Conservation (phyloP, 2,113 vertebrate species). For the Cryptotis parvus region DNA sequence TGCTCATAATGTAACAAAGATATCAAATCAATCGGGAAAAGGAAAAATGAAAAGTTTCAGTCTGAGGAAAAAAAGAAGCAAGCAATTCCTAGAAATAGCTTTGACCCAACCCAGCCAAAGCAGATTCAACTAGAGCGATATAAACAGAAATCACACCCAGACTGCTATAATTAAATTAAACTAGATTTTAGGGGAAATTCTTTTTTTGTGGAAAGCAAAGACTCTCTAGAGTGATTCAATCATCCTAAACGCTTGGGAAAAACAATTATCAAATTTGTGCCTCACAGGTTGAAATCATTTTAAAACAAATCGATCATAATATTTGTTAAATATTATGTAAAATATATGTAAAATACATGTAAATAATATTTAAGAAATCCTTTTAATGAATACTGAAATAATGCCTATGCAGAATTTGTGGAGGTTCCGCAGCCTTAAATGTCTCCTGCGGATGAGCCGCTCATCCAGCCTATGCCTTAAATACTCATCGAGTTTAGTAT, state of each 20-base stretch:
- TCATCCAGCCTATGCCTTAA: conserved; percentile 85
- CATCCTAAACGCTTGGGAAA: conserved; percentile 83
- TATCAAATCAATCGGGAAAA: conserved; percentile 70
- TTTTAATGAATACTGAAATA: conserved; percentile 81
- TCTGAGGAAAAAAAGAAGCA: conserved; percentile 86
- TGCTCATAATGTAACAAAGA: conserved; percentile 23
- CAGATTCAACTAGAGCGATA: conserved; percentile 87
- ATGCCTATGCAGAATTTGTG: conserved; percentile 78
- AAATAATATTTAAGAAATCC: conserved; percentile 85
- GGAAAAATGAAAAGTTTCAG: conserved; percentile 81
- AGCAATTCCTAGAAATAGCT: conserved; percentile 86
- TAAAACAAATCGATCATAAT: conserved; percentile 82
- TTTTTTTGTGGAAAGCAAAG: conserved; percentile 84
- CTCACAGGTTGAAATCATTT: conserved; percentile 84
- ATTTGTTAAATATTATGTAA: conserved; percentile 51
- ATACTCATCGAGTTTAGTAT: conserved; percentile 82
- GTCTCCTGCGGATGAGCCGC: conserved; percentile 80
- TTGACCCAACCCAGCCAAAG: conserved; percentile 88
- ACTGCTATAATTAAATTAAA: conserved; percentile 91
- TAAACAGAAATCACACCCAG: conserved; percentile 90
- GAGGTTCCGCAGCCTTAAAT: conserved; percentile 80
- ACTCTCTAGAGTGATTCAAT: conserved; percentile 80
- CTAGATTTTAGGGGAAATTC: conserved; percentile 91
- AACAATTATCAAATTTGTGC: conserved; percentile 85
- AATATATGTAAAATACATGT: too few species aligned